Evolutionary conservation across 2,888 invertebrate genomes (phyloP), one percentile per base, ranked within the genome.

Genomic region (Tridacna gigas): DNA sequence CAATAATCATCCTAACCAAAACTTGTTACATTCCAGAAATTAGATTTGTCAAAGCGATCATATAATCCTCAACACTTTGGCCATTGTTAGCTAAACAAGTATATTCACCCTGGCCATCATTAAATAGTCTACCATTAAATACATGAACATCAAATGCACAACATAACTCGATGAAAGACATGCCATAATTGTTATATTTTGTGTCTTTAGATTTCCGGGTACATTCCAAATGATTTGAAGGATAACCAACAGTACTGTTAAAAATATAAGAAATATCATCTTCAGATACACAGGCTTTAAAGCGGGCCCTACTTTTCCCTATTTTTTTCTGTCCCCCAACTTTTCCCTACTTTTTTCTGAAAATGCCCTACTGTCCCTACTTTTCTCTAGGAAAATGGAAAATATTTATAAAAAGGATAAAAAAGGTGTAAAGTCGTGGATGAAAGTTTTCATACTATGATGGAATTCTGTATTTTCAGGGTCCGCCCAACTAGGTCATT

Each of bases 1-100:
- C 13, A 5, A 22, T 18, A 11, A 9, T 63, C 65, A 5, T 47
- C 47, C 47, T 45, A 12, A 37, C 25, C 20, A 65, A 75, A 75
- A 25, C 47, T n/a, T 12, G 26, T 18, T 45, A 51, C 15, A 73
- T 73, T 20, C 1, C 28, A 7, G 60, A 80, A 75, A 9, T n/a
- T n/a, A 80, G 18, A 37, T 20, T 15, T 9, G 45, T 25, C 60
- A 67, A 80, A 48, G 74, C 66, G 37, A 75, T 75, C 22, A 66
- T 75, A 61, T 80, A 80, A 28, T 80, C 80, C n/a, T 75, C 67
- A 25, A 80, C 61, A 26, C 75, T 75, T 28, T 60, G 15, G n/a
- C 80, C 80, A 60, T 75, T 25, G 56, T 80, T 80, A 25, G 80
- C 80, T 25, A 74, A 28, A 37, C 73, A 79, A 13, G 80, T 80